Evolutionary conservation across 2,888 invertebrate species (phyloP), one percentile per base, ranked within the genome.

Genomic region (Hyppa rectilinea): DNA sequence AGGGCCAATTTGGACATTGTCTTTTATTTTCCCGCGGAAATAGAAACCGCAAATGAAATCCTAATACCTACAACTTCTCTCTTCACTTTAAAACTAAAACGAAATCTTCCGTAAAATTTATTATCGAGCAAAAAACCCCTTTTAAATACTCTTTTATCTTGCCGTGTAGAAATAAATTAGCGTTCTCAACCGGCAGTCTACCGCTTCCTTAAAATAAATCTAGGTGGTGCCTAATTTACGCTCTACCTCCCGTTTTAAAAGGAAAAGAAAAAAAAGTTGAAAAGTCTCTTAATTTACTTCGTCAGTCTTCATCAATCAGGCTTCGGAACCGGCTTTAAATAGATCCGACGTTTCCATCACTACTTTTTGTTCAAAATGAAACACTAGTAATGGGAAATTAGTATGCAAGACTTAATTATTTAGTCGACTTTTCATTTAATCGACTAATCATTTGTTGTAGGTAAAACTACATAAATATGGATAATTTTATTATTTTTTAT

Each of bases 281-380:
- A 78, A 83, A 85, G 76, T 85, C 83, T 84, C 75, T 85, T 88
- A 88, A 89, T 91, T 91, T 88, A 88, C 78, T 84, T 86, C 82
- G 85, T 87, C 91, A 88, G 82, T 85, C 77, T 74, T 79, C 85
- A 92, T 92, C 87, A 86, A 87, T 91, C 90, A 90, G 85, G 87
- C 86, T 88, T 86, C 85, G 68, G 72, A n/a, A 38, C 61, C 71
- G 77, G 87, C 85, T 87, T 88, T 81, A 86, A 85, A 86, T 84
- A 84, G 83, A 88, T 84, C 82, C 83, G 80, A 80, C 80, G 63
- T 81, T 87, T 88, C 86, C 82, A 87, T 87, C 85, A 87, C 85
- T 79, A 82, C 31, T 83, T 86, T 84, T 84, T 79, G 68, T 77
- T 65, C 52, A 63, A 40, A 71, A 74, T 78, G 47, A 71, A 75